Evolutionary conservation across 2,113 vertebrate species (phyloP).

Genomic region (Tenrec ecaudatus): DNA sequence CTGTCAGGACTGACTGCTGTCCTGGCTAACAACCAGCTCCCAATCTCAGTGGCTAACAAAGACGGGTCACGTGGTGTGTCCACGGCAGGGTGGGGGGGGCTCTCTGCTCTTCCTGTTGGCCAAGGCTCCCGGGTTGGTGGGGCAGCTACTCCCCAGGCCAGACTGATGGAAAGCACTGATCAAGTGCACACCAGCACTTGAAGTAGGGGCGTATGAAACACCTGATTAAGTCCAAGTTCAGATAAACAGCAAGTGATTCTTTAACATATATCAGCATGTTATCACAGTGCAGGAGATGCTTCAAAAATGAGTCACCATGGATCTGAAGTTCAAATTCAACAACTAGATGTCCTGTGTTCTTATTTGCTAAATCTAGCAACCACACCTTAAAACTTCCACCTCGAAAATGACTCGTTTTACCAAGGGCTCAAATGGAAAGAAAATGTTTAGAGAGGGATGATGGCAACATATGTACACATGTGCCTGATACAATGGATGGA

Average conservation of each 20-base stretch:
- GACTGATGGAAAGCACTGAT: neutral
- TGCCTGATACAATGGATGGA: too few relatives aligned
- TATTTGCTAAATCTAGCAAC: neutral
- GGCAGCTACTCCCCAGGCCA: neutral
- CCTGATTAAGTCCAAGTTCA: neutral
- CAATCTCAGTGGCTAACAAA: neutral
- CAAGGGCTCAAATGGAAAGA: too few relatives aligned
- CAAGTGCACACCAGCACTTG: neutral
- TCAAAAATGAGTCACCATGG: neutral
- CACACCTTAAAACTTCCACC: neutral
- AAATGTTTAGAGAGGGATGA: too few relatives aligned
- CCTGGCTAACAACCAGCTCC: neutral
- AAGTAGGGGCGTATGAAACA: neutral
- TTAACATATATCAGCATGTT: neutral
- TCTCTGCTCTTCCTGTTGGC: neutral
- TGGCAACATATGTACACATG: too few relatives aligned
- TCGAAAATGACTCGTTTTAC: neutral
- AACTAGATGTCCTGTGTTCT: constrained; percentile 5
- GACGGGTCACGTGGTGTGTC: neutral
- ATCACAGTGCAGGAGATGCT: neutral
- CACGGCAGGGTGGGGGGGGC: neutral
- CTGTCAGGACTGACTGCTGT: neutral
- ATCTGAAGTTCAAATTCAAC: constrained; percentile 32
- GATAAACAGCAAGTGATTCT: neutral
- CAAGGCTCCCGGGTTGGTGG: neutral